Base-by-base conservation (phyloP, 2,888 invertebrate species). In the Sisyra nigra region DNA sequence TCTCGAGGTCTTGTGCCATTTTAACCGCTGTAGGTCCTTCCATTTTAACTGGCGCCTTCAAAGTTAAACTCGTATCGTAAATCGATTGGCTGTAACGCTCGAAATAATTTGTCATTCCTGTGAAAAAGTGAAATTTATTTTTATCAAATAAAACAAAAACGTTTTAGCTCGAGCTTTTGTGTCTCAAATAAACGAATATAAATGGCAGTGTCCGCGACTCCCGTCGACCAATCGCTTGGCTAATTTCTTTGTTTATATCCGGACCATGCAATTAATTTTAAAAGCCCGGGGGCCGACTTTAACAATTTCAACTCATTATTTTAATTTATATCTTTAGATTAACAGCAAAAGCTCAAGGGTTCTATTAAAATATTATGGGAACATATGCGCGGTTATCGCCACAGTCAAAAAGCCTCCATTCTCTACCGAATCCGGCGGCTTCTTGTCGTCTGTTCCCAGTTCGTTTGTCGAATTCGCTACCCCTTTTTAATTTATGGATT, bases 131-230 rank as follows among this genome's bases (percentile, higher is more conserved):
- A 17, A 13, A 37, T 24, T 39, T 17, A n/a, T 24, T 24, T 24
- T 24, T 7, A 24, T 5, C 24, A 24, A 24, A 42, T 10, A 11
- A 29, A 10, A 18, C 3, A 37, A 18, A 15, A 18, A 9, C 18
- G 10, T 11, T 33, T 11, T 33, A 13, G 5, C 32, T 42, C 70
- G 71, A 72, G 65, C 92, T 92, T 63, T 89, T 86, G 9, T 94
- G 93, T 60, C 97, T 96, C 46, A 96, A 70, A 63, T 93, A 93
- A 0, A 88, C 86, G 0, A 92, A 91, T 68, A 94, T 93, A 48
- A 94, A 65, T 0, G 92, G 84, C 3, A 96, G 96, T 46, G 94
- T 71, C 65, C 96, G 96, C 6, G 94, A 94, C 58, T 96, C 97
- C 40, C 96, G 74, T 74, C 88, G 84, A 9, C 94, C 96, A 32